Conservation (phyloP, 1,140 invertebrate species). For the Ceratosolen fusciceps region DNA sequence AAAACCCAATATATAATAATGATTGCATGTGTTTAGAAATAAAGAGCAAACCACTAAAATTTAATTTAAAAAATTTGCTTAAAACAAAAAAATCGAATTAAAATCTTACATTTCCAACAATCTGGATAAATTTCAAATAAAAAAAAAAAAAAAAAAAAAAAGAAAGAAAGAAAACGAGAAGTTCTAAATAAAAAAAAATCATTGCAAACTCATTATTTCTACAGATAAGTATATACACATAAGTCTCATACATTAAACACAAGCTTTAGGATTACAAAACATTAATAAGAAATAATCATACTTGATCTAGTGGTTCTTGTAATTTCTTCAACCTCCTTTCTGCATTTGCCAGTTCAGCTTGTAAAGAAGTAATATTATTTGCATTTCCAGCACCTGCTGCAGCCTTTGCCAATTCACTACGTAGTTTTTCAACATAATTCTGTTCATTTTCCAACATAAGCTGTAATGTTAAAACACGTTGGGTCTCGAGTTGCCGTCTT, state of each 20-base stretch:
- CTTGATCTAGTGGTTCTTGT: slow-evolving; percentile 73
- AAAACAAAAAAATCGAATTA: slow-evolving; percentile 7
- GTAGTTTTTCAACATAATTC: slow-evolving; percentile 80
- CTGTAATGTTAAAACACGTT: slow-evolving; percentile 82
- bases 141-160: no score
- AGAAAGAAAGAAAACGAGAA: no score
- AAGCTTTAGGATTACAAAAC: slow-evolving; percentile 12
- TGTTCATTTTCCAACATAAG: slow-evolving; percentile 87
- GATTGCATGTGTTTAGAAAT: slow-evolving; percentile 1
- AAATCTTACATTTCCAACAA: not conserved
- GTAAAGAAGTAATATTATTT: slow-evolving; percentile 66
- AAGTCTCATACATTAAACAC: slow-evolving; percentile 28
- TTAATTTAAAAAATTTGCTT: slow-evolving; percentile 9
- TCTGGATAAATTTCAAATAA: not conserved
- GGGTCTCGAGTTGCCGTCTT: slow-evolving; percentile 81
- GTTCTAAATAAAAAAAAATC: slow-evolving; percentile 33
- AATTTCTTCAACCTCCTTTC: slow-evolving; percentile 76
- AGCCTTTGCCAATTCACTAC: slow-evolving; percentile 74
- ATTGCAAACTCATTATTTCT: slow-evolving; percentile 35
- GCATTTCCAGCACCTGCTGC: slow-evolving; percentile 66
- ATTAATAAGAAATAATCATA: slow-evolving; percentile 39
- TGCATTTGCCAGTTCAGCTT: slow-evolving; percentile 74
- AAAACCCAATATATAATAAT: slow-evolving; percentile 20
- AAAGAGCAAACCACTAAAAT: slow-evolving; percentile 7
- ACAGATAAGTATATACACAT: slow-evolving; percentile 44